phyloP scores from a whole-genome alignment of 2,113 vertebrate genomes.

The Pipra filicauda region DNA sequence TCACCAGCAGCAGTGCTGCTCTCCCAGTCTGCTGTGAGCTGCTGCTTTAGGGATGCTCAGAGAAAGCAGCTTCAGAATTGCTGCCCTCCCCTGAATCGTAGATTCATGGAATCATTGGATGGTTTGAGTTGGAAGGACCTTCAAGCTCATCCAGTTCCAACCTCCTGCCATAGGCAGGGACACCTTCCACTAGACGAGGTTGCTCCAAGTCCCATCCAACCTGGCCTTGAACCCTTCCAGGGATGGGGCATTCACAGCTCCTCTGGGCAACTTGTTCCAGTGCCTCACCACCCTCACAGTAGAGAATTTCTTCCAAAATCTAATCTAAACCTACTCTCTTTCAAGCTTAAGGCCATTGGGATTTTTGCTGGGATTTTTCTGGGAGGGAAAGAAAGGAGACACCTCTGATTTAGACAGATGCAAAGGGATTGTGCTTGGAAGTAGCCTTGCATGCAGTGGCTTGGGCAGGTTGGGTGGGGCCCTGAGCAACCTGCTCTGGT shows the following conservation, averaged over 20 bases:
- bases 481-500: too few species aligned
- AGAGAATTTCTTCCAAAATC: not conserved
- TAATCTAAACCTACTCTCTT: not conserved
- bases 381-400: not conserved
- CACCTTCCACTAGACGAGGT: fast-evolving
- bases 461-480: not conserved
- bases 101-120: not conserved
- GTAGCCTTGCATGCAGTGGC: not conserved
- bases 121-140: not conserved
- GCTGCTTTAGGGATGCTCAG: not conserved
- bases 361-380: not conserved
- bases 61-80: not conserved
- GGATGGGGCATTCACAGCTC: not conserved
- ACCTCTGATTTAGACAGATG: not conserved
- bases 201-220: fast-evolving
- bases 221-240: fast-evolving
- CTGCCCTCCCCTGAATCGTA: not conserved
- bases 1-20: not conserved
- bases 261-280: fast-evolving
- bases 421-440: not conserved
- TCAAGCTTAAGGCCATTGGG: not conserved
- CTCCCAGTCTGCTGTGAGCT: not conserved
- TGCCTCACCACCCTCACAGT: fast-evolving
- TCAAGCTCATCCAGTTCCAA: fast-evolving
- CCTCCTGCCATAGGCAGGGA: not conserved